phyloP scores from a whole-genome alignment of 92 coral and sea anemone species.

The Zoanthus sansibaricus region DNA sequence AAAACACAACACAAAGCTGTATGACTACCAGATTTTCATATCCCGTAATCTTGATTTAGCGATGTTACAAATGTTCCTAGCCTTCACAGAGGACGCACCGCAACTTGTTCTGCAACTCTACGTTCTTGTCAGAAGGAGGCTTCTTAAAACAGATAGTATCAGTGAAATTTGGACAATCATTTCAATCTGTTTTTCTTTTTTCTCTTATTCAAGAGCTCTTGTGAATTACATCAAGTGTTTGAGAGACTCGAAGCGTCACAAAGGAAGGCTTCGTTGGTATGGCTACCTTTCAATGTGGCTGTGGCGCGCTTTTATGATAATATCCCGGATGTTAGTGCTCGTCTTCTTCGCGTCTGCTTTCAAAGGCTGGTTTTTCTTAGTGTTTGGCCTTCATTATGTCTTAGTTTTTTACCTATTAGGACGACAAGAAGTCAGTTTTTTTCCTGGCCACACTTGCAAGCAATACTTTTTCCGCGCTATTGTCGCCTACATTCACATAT shows the following conservation, averaged over 20 bases:
- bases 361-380: slow-evolving; percentile 77
- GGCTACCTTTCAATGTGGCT: slow-evolving; percentile 86
- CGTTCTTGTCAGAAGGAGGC: slow-evolving; percentile 66
- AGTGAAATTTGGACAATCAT: slow-evolving; percentile 82
- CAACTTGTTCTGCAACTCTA: slow-evolving; percentile 86
- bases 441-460: slow-evolving; percentile 65
- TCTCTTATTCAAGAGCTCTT: slow-evolving; percentile 85
- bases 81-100: slow-evolving; percentile 90
- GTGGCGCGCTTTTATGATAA: slow-evolving; percentile 84
- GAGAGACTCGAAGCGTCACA: slow-evolving; percentile 80
- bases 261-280: slow-evolving; percentile 85
- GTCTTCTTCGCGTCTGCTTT: slow-evolving; percentile 87
- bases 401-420: slow-evolving; percentile 56
- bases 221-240: slow-evolving; percentile 77
- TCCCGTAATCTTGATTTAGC: slow-evolving; percentile 79
- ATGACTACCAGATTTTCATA: slow-evolving; percentile 67
- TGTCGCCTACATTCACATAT: slow-evolving; percentile 80
- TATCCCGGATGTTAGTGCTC: slow-evolving; percentile 76
- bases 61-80: slow-evolving; percentile 86
- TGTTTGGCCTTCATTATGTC: slow-evolving; percentile 57
- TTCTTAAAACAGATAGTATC: slow-evolving; percentile 56
- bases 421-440: slow-evolving; percentile 74
- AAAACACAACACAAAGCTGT: slow-evolving; percentile 52
- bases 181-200: slow-evolving; percentile 77
- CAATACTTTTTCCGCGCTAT: slow-evolving; percentile 75